Evolutionary conservation across 2,113 vertebrate species (phyloP), one percentile per base, ranked within the genome.

Genomic region (Hippoglossus stenolepis): DNA sequence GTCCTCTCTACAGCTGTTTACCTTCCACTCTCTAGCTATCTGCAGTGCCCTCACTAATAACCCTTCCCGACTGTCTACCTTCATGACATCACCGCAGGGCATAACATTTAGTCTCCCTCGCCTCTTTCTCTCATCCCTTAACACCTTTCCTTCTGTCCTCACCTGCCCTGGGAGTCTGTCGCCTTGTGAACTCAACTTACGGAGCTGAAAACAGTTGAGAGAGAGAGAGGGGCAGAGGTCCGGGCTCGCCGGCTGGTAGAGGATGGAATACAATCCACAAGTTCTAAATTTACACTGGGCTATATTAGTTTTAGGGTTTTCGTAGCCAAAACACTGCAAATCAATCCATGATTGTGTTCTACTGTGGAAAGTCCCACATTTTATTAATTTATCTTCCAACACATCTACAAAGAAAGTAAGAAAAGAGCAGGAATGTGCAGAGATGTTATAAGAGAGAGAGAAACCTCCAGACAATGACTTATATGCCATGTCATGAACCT

Each of bases 81-180:
- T 80, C 67, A 77, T 85, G 66, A 57, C 82, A 64, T 87, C 82
- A 76, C 49, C 65, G 61, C 38, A 8, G 77, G 70, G 61, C 72
- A 63, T 73, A 85, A 69, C 87, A 88, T 87, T 88, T 89, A 82
- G 57, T 82, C 80, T 69, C 61, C 67, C 24, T 85, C 84, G 69
- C 57, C 65, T 59, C 47, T 66, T 3, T 59, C 26, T 78, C 72
- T 71, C 66, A 13, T 63, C 69, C 80, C 53, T 77, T 18, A 5
- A 64, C 76, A 82, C 82, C 73, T 88, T 65, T 79, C 82, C 86
- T 17, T 49, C 86, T 85, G 88, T 82, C 75, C 57, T 49, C 65
- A 76, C 76, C 79, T 90, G 82, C 51, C 72, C 57, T 23, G 71
- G 43, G 54, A 76, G 78, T 69, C 43, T 45, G 70, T 43, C 11